Percentiles rank a stretch among this genome's conserved stretches.
Conservation (phyloP, 53 echinoderm and acorn worm genomes). For the Astropecten irregularis region DNA sequence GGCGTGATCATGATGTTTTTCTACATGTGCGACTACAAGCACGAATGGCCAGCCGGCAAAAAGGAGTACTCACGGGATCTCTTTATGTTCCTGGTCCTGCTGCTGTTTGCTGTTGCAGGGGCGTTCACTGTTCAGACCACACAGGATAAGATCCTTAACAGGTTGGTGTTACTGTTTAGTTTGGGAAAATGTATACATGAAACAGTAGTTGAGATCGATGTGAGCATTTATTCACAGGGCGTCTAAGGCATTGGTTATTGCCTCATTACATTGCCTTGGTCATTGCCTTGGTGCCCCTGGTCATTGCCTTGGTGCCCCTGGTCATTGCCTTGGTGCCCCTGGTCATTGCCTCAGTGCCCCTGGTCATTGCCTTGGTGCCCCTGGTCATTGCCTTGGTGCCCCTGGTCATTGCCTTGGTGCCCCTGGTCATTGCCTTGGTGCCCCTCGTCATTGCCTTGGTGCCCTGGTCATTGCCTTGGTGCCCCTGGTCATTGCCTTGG, state of each 20-base stretch:
- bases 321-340: no score
- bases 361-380: no score
- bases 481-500: no score
- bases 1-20: conserved; percentile 76
- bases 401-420: no score
- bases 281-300: no score
- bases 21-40: conserved; percentile 71
- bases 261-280: background rate
- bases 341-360: no score
- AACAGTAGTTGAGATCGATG: background rate
- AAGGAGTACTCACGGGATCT: conserved; percentile 67
- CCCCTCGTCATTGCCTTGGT: no score
- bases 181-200: background rate
- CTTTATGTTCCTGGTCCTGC: conserved; percentile 68
- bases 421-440: no score
- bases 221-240: background rate
- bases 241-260: background rate
- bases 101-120: conserved; percentile 71
- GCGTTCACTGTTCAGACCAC: conserved; percentile 68
- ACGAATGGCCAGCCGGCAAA: conserved; percentile 59
- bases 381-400: no score
- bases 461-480: no score
- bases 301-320: no score
- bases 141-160: conserved; percentile 76
- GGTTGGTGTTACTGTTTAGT: conserved; percentile 34